These are phyloP conservation scores for Heteronetta atricapilla DNA, from an alignment of 2,113 vertebrate species.

Conservation along the genomic window DNA sequence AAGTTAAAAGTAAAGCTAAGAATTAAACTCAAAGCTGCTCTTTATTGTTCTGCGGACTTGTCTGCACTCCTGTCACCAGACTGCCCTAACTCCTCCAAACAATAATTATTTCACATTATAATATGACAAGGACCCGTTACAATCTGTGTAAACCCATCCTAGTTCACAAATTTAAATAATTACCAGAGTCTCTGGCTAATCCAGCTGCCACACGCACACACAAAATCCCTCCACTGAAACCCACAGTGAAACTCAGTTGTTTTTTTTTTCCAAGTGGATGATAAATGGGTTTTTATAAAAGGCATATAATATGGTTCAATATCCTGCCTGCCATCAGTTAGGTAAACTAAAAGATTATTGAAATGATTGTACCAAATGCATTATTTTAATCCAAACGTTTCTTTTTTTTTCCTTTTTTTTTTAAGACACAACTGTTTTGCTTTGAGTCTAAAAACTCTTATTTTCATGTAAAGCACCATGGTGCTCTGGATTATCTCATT, in stretches of 20 bases:
- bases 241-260: neutral
- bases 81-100: neutral
- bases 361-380: neutral
- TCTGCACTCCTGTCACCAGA: neutral
- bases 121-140: slow-evolving; percentile 14
- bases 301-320: neutral
- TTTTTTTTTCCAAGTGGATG: neutral
- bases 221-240: neutral
- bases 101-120: slow-evolving; percentile 2
- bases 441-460: neutral
- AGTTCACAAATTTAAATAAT: slow-evolving; percentile 37
- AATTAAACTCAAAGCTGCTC: neutral
- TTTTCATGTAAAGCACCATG: neutral
- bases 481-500: neutral
- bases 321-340: neutral
- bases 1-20: neutral
- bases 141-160: slow-evolving; percentile 1
- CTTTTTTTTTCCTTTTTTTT: neutral
- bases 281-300: slow-evolving; percentile 26
- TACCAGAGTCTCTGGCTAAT: neutral
- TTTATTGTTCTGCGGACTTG: neutral
- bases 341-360: neutral
- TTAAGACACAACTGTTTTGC: neutral
- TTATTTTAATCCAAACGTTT: neutral
- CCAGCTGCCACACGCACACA: neutral